Conservation (phyloP, 1,140 invertebrate species). For the Dinoponera quadriceps region DNA sequence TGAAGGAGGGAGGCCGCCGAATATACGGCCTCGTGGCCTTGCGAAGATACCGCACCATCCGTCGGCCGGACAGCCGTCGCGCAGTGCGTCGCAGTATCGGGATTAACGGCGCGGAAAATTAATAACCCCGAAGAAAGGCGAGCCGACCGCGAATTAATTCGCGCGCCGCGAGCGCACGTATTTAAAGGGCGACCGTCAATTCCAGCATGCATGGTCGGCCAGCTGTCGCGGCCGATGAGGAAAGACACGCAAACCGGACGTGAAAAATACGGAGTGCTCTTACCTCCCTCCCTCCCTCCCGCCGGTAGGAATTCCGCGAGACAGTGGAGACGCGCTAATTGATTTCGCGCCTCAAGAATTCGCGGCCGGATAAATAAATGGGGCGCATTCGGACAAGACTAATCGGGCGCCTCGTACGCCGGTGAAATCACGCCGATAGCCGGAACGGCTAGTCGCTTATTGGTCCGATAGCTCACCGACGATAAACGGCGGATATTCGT, state of each 20-base stretch:
- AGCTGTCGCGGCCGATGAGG: conserved; percentile 18
- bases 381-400: conserved; percentile 20
- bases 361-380: conserved; percentile 51
- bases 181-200: conserved; percentile 28
- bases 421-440: conserved; percentile 40
- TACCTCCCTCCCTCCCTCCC: no score
- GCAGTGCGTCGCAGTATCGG: neutral
- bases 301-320: conserved; percentile 3
- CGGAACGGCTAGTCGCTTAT: conserved; percentile 44
- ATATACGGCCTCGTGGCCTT: conserved; percentile 16
- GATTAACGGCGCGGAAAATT: conserved; percentile 57
- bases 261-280: neutral
- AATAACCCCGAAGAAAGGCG: conserved; percentile 38
- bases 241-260: neutral
- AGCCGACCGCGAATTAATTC: conserved; percentile 47
- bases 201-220: neutral
- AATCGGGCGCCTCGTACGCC: conserved; percentile 22
- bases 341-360: neutral
- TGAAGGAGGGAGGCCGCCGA: conserved; percentile 35
- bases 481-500: conserved; percentile 42
- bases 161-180: neutral
- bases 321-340: neutral
- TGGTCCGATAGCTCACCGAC: conserved; percentile 41
- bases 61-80: conserved; percentile 17
- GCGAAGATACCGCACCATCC: neutral